phyloP scores from a whole-genome alignment of 2,888 invertebrate genomes.

The Microplitis deprimator region DNA sequence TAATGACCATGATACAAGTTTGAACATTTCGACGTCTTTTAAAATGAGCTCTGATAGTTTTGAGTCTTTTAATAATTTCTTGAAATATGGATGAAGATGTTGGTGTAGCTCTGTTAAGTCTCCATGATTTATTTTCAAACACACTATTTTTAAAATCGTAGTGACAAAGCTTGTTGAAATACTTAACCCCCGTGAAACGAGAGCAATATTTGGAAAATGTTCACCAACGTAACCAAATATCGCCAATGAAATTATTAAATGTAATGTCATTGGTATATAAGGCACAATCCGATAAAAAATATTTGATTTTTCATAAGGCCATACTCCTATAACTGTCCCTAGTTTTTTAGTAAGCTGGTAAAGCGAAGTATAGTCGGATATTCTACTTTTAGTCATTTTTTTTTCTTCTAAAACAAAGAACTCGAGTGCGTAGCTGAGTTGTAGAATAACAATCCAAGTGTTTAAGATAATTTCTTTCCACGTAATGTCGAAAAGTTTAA shows the following conservation, averaged over 20 bases:
- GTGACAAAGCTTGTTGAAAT: conserved; percentile 25
- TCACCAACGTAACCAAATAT: conserved; percentile 6
- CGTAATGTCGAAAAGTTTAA: neutral
- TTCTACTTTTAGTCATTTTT: conserved; percentile 5
- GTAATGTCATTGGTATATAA: neutral
- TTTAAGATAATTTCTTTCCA: neutral
- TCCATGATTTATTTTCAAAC: conserved; percentile 12
- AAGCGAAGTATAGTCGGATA: neutral
- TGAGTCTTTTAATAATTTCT: neutral
- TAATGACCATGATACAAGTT: conserved; percentile 14
- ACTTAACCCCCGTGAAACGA: conserved; percentile 20
- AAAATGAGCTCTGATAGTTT: neutral
- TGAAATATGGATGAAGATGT: conserved; percentile 21
- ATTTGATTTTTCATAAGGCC: conserved; percentile 1
- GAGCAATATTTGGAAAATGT: conserved; percentile 23
- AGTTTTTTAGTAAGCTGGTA: neutral
- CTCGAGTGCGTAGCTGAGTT: neutral
- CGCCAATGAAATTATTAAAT: neutral
- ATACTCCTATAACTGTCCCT: neutral
- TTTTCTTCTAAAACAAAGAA: too few species aligned
- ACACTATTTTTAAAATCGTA: neutral
- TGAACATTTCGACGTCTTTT: conserved; percentile 9
- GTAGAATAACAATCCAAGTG: neutral
- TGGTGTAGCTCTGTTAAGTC: conserved; percentile 13
- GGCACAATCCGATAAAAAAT: conserved; percentile 17